Base-by-base conservation (phyloP, 2,113 vertebrate species). In the Pyrgilauda ruficollis region DNA sequence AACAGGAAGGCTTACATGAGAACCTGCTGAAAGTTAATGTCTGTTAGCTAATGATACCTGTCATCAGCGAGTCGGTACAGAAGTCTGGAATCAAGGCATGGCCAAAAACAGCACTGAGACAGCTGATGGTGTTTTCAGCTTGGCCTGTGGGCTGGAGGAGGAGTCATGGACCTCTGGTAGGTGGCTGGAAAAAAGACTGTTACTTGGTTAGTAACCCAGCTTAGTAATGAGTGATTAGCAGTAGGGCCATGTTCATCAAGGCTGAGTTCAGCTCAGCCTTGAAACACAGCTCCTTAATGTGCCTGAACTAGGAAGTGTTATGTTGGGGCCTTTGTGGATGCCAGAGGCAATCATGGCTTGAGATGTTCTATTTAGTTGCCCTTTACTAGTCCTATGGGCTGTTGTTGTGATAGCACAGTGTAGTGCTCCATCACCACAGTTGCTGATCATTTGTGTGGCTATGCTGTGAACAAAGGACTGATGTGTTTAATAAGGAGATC, bases 191-290 rank as follows among this genome's bases (percentile, higher is more conserved):
- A 68, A 91, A 75, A 63, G 35, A 47, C 13, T 22, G 12, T 67
- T 47, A 18, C 12, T 21, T 77, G 12, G 16, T 11, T 49, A 66
- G 41, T 77, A 85, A 75, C 26, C 13, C 41, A 73, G 8, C 16
- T 50, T 62, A 84, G 33, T 44, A 55, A 64, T 22, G 76, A 74
- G 13, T 35, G 26, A 6, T 22, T 17, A 73, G 28, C 19, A 35
- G 26, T 28, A 53, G 26, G 27, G 20, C 23, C 2, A 2, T 43
- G 23, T 49, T 81, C 22, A 41, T 62, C 37, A 37, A 37, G 37
- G 37, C 37, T 37, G 5, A 73, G 43, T 58, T 77, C 17, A 18
- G 3, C 12, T 59, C 14, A 0, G 0, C 37, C 3, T 33, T 59
- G 46, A 55, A 80, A 41, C 5, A 2, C 17, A n/a, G 26, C 33